These are phyloP conservation scores for Falco berigora DNA, from an alignment of 2,797 vertebrate species.

Conservation along the genomic window DNA sequence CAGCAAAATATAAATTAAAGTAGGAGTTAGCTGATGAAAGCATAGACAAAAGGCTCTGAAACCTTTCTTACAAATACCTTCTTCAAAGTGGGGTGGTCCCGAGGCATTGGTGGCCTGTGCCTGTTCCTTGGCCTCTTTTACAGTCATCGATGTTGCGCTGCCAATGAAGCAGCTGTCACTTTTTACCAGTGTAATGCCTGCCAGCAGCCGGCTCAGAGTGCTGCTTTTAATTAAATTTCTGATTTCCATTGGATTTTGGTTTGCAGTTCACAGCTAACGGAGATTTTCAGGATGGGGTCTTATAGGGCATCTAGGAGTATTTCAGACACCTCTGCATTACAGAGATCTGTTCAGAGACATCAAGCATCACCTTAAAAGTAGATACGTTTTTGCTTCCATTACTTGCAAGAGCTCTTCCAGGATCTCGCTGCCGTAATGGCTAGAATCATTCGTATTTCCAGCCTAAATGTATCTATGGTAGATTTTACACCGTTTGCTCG, in stretches of 20 bases:
- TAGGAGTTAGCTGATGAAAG: not conserved
- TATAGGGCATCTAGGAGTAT: not conserved
- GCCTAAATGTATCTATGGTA: not conserved
- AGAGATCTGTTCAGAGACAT: not conserved
- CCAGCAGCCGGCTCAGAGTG: conserved; percentile 40
- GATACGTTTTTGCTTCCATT: not conserved
- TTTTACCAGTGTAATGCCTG: conserved; percentile 34
- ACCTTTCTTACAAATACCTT: not conserved
- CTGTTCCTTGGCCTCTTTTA: not conserved
- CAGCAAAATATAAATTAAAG: conserved; percentile 17
- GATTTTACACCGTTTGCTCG: not conserved
- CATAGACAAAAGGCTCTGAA: not conserved
- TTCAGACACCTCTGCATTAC: not conserved
- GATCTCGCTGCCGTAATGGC: not conserved
- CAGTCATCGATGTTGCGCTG: not conserved
- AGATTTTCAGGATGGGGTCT: not conserved
- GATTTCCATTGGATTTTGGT: conserved; percentile 40
- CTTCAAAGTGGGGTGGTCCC: not conserved
- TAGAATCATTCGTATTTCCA: not conserved
- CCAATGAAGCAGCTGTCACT: conserved; percentile 63
- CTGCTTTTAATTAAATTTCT: conserved; percentile 62
- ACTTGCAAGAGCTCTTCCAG: not conserved
- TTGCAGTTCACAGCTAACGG: conserved; percentile 2
- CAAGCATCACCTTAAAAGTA: not conserved
- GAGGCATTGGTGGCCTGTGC: not conserved